These are phyloP conservation scores for Eurytoma adleriae DNA, from an alignment of 2,888 invertebrate species.

Conservation along the genomic window DNA sequence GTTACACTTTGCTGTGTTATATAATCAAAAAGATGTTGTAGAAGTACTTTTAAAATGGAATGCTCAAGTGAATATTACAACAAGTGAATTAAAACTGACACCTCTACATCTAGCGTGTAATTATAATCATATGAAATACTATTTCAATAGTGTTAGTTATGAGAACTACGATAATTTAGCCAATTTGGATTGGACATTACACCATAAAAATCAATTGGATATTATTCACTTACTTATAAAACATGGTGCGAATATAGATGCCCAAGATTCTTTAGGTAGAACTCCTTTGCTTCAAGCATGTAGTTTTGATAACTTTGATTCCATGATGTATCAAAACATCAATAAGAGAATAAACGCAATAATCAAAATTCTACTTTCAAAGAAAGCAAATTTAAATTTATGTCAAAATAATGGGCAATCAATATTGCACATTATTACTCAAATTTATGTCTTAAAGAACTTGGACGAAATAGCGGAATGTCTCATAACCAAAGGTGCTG, in stretches of 20 bases:
- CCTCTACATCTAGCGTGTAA: slow-evolving; percentile 3
- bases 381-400: not conserved
- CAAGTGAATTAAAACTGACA: not conserved
- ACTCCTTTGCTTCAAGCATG: not conserved
- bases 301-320: not conserved
- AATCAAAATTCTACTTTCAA: not conserved
- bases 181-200: not conserved
- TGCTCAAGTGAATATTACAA: not conserved
- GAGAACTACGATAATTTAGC: no score
- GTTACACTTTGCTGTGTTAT: not conserved
- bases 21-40: not conserved
- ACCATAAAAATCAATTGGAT: not conserved
- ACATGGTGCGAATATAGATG: not conserved
- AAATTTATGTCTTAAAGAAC: not conserved
- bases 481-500: not conserved
- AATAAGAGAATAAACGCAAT: not conserved
- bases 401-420: not conserved
- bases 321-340: not conserved
- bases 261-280: not conserved
- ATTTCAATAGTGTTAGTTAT: not conserved
- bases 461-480: not conserved
- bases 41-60: not conserved
- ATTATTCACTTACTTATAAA: not conserved
- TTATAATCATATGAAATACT: not conserved
- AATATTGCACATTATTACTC: not conserved